These are phyloP conservation scores for Lipophrys pholis DNA, from an alignment of 2,113 vertebrate species.

Conservation along the genomic window DNA sequence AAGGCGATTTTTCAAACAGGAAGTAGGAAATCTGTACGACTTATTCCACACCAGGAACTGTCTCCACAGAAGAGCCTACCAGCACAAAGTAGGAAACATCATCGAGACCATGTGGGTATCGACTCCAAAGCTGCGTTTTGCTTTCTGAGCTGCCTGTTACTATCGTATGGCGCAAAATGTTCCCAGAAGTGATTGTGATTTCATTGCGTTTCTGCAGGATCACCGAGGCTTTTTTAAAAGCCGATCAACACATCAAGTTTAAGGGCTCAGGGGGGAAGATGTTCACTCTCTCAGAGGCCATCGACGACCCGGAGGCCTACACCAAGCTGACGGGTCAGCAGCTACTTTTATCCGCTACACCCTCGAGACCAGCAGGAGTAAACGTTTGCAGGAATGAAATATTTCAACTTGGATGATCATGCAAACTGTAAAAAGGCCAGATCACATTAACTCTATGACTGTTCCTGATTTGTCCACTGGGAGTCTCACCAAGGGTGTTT, in stretches of 20 bases:
- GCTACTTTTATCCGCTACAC: too few species aligned
- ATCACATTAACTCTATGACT: too few species aligned
- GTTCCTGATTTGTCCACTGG: too few species aligned
- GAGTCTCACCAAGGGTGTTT: too few species aligned
- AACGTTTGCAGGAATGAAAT: too few species aligned
- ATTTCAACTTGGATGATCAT: too few species aligned
- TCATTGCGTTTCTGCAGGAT: constrained; percentile 83
- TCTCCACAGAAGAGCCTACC: constrained; percentile 94
- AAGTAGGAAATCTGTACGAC: constrained; percentile 93
- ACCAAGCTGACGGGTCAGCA: constrained; percentile 91
- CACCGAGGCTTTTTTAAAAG: constrained; percentile 92
- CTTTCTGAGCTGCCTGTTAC: not conserved
- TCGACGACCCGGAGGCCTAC: constrained; percentile 96
- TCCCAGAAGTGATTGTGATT: not conserved
- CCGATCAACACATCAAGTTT: constrained; percentile 86
- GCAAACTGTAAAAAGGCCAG: too few species aligned
- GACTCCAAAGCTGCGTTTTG: not conserved
- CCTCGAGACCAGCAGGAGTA: too few species aligned
- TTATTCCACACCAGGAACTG: constrained; percentile 94
- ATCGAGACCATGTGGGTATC: constrained; percentile 94
- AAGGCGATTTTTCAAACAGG: constrained; percentile 75
- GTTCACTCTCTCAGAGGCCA: constrained; percentile 88
- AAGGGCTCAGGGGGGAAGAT: constrained; percentile 78
- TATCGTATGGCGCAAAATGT: not conserved
- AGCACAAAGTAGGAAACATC: constrained; percentile 92